Base-by-base conservation (phyloP, 2,888 invertebrate species). In the Acrocyrtus sp. region DNA sequence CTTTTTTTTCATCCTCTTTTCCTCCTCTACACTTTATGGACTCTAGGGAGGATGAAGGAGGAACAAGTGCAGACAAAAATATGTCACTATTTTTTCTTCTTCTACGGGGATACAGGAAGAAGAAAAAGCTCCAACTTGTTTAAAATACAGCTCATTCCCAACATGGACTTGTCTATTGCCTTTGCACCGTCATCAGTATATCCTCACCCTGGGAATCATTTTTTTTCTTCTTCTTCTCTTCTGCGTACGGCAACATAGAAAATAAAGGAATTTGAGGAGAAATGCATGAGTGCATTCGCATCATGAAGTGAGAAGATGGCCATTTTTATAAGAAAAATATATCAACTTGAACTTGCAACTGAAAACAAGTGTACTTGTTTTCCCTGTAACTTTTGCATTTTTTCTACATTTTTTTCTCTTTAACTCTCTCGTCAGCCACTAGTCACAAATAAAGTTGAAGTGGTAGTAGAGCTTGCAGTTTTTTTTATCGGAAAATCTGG, bases 171-270 rank as follows among this genome's bases (percentile, higher is more conserved):
- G n/a, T n/a, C n/a, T n/a, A n/a, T n/a, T n/a, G n/a, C n/a, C n/a
- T n/a, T n/a, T n/a, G n/a, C n/a, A n/a, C n/a, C n/a, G n/a, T n/a
- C n/a, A n/a, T n/a, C n/a, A n/a, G n/a, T n/a, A n/a, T n/a, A n/a
- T n/a, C n/a, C n/a, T 60, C 60, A 60, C 67, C 67, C 67, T 67
- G 67, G 67, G 67, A 67, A 67, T 67, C 67, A 53, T 67, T 57
- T 67, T 45, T 56, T 41, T n/a, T n/a, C n/a, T n/a, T n/a, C n/a
- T n/a, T n/a, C n/a, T n/a, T n/a, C n/a, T n/a, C n/a, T n/a, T n/a
- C n/a, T n/a, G n/a, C n/a, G n/a, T n/a, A n/a, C n/a, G n/a, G n/a
- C n/a, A n/a, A n/a, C n/a, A n/a, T n/a, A n/a, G n/a, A n/a, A n/a
- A n/a, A n/a, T n/a, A n/a, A n/a, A n/a, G n/a, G n/a, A n/a, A n/a